phyloP scores from a whole-genome alignment of 2,797 vertebrate genomes.

The Otolemur crassicaudatus region DNA sequence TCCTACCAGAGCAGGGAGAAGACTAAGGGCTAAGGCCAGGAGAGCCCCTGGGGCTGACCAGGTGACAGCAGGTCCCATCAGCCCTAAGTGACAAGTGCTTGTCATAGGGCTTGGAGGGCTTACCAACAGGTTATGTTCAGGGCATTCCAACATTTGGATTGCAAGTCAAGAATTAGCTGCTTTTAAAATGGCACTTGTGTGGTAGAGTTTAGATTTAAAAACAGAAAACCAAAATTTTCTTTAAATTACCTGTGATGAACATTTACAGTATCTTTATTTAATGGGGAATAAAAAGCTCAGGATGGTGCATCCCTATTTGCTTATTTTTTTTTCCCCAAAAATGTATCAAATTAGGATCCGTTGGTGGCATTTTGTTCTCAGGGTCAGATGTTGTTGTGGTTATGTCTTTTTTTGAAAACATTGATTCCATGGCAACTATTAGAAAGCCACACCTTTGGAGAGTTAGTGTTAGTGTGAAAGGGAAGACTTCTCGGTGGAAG shows the following conservation, averaged over 20 bases:
- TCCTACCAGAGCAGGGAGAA: background rate
- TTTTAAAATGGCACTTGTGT: background rate
- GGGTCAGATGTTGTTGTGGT: background rate
- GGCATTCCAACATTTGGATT: background rate
- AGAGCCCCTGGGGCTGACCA: background rate
- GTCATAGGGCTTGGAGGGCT: background rate
- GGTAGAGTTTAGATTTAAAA: background rate
- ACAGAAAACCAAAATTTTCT: background rate
- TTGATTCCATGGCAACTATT: rapidly evolving
- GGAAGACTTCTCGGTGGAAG: background rate
- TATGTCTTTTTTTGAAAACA: background rate
- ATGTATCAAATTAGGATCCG: too few relatives aligned
- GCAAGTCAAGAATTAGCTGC: background rate
- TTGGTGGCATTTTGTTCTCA: background rate
- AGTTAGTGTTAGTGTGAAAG: background rate
- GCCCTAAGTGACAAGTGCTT: background rate
- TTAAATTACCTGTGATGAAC: background rate
- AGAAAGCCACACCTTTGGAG: background rate
- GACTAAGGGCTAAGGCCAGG: background rate
- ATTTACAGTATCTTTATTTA: background rate
- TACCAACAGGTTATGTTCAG: too few relatives aligned
- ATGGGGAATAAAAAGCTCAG: background rate
- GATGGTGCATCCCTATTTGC: rapidly evolving
- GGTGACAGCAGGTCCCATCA: background rate
- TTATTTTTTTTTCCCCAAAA: background rate